Conservation (phyloP, 2,113 vertebrate genomes). For the rat (Rattus norvegicus) region GRCr8 NC_086022.1:9891501-9892000, state of each 20-base stretch:
- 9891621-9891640: too few relatives aligned
- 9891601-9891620: neutral
- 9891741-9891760: neutral
- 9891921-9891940: neutral
- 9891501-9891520: too few relatives aligned
- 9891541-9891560: too few relatives aligned
- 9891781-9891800: neutral
- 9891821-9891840: neutral
- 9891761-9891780: neutral
- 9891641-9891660: neutral
- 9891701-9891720: neutral
- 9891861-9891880: neutral
- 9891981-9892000: neutral
- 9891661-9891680: neutral
- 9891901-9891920: neutral
- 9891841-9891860: neutral
- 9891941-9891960: neutral
- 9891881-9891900: neutral
- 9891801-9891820: neutral
- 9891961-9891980: neutral
- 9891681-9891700: accelerated
- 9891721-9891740: too few relatives aligned
- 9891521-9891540: too few relatives aligned
- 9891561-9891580: too few relatives aligned
- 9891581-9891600: accelerated